These are phyloP conservation scores for Oenanthe oenanthe DNA, from an alignment of 2,113 vertebrate species.

Conservation along the genomic window DNA sequence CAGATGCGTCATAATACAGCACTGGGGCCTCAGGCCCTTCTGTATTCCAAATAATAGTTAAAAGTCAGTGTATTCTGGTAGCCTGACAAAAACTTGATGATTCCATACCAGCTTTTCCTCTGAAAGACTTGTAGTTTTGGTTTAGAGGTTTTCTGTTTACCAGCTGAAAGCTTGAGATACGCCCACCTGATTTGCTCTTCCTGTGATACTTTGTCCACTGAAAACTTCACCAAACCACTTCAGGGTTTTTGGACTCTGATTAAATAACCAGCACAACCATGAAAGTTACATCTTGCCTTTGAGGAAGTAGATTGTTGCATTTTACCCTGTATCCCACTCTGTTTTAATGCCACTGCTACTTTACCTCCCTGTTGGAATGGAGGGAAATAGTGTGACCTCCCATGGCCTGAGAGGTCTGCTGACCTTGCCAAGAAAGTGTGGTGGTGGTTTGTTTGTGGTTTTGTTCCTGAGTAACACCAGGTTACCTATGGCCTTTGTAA, in stretches of 20 bases:
- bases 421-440: not conserved
- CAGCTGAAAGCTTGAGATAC: not conserved
- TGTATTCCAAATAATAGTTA: not conserved
- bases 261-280: not conserved
- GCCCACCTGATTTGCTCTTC: not conserved
- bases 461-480: not conserved
- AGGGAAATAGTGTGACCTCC: not conserved
- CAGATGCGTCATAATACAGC: not conserved
- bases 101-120: not conserved
- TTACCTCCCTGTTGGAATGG: not conserved
- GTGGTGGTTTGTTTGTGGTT: not conserved
- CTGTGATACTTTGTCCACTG: not conserved
- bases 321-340: accelerated
- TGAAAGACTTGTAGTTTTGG: not conserved
- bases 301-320: not conserved
- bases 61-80: not conserved
- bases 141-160: not conserved
- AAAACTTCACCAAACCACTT: not conserved
- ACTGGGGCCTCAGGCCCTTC: not conserved
- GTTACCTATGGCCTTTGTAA: not conserved
- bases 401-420: not conserved
- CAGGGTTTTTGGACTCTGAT: not conserved
- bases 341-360: not conserved
- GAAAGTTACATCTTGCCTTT: not conserved
- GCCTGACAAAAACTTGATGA: not conserved